Evolutionary conservation across 2,888 invertebrate genomes (phyloP), one percentile per base, ranked within the genome.

Genomic region (Zonitis immaculata): DNA sequence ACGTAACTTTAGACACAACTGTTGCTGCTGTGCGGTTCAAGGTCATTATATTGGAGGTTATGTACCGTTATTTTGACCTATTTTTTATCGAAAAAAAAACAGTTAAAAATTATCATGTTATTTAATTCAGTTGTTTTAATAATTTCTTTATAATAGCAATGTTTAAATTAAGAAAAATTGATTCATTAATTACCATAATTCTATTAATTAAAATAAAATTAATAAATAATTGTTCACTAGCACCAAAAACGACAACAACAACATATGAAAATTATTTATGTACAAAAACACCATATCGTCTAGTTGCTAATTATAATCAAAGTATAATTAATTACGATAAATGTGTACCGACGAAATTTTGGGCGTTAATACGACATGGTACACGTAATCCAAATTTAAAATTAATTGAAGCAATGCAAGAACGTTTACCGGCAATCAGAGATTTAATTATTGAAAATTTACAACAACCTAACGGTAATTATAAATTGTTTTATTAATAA

Each of bases 301-400:
- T 81, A 66, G 79, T 84, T 59, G 82, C 79, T 43, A 88, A 89
- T 72, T 78, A 77, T 61, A 80, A 86, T 74, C 82, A 84, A 63
- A 77, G 80, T 18, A 76, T 76, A 64, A 74, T 84, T 47, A 71
- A 77, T 56, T 87, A 79, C 74, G 75, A 80, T 65, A 54, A 58
- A 58, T 73, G 73, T 57, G 51, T 50, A 14, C 63, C 73, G 14
- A 60, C 51, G 25, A 87, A 87, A 72, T 82, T 88, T 55, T 91
- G 91, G 91, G 80, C 88, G 74, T 66, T 89, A 16, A 73, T 87
- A 32, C 80, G 91, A 5, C 91, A 91, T 75, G 91, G 91, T 3
- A 87, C 89, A n/a, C 80, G 91, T 58, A 80, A 84, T 71, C 89
- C 90, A 0, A 81, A 82, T 61, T 71, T 73, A 47, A 78, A 81